Evolutionary conservation across 2,797 vertebrate species (phyloP).

Genomic region (Chloroceryle amazona): DNA sequence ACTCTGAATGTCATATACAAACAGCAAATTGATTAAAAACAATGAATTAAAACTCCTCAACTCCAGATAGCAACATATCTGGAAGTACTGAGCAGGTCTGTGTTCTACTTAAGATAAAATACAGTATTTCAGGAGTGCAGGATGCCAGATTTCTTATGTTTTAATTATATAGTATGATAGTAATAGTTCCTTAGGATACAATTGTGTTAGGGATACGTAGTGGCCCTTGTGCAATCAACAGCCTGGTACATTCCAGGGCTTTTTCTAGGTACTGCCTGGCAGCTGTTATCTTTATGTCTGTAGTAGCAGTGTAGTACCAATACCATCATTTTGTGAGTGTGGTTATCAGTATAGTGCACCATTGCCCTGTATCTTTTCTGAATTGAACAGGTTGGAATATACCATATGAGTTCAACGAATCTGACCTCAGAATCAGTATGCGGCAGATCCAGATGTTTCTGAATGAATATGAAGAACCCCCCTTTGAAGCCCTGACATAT

Average conservation of each 20-base stretch:
- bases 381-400: slow-evolving; percentile 92
- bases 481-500: slow-evolving; percentile 91
- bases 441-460: slow-evolving; percentile 96
- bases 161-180: background rate
- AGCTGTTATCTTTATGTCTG: slow-evolving; percentile 5
- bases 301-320: background rate
- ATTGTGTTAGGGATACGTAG: background rate
- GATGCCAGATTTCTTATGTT: background rate
- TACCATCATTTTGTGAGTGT: background rate
- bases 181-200: background rate
- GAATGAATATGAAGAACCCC: slow-evolving; percentile 91
- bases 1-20: background rate
- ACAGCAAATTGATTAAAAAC: background rate
- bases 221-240: slow-evolving; percentile 7
- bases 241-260: background rate
- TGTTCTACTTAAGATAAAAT: background rate
- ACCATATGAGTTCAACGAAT: slow-evolving; percentile 96
- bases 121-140: background rate
- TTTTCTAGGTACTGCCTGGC: background rate
- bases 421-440: slow-evolving; percentile 93
- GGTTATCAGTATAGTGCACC: background rate
- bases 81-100: background rate
- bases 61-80: background rate
- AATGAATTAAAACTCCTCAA: background rate
- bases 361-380: background rate